Evolutionary conservation across 2,888 invertebrate species (phyloP), one percentile per base, ranked within the genome.

Genomic region (Pristionchus fissidentatus): DNA sequence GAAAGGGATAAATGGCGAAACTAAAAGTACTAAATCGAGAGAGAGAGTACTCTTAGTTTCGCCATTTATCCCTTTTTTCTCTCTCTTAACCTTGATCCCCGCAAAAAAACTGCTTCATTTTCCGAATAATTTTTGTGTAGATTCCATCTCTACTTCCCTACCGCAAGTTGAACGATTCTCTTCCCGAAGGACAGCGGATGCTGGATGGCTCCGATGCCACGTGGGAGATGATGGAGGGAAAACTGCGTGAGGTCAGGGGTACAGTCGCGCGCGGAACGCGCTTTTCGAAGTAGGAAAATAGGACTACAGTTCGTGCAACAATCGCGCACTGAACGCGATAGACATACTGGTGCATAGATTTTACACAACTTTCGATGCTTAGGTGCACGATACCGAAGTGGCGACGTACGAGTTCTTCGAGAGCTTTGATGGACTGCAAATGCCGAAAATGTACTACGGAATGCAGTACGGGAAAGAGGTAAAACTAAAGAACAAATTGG

Each of bases 401-500:
- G 66, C 66, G 35, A 66, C 35, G 0, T 66, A 66, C 66, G 38
- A 66, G 5, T 66, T 22, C 38, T 19, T 66, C 66, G 38, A 66
- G 15, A 22, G 38, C 0, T 66, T 66, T 29, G 66, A 66, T 7
- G 66, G 38, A 38, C 66, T 66, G 22, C 22, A 35, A 5, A 22
- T 66, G 38, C 66, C 66, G 35, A 66, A 22, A 19, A 66, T 13
- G 38, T 38, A 66, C 66, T 66, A 66, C 19, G 66, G 66, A 13
- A 22, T 7, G 66, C 66, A 7, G 0, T 35, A 22, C 38, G 66
- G 66, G 7, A 26, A 15, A 7, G 3, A 38, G 15, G 66, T 66
- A 15, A 57, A 22, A 26, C 26, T 8, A 52, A 22, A 15, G 7
- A 15, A 26, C 4, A 57, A 57, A 7, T 5, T 13, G 29, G 5